phyloP scores from a whole-genome alignment of 2,797 vertebrate species.

The Aratinga solstitialis region DNA sequence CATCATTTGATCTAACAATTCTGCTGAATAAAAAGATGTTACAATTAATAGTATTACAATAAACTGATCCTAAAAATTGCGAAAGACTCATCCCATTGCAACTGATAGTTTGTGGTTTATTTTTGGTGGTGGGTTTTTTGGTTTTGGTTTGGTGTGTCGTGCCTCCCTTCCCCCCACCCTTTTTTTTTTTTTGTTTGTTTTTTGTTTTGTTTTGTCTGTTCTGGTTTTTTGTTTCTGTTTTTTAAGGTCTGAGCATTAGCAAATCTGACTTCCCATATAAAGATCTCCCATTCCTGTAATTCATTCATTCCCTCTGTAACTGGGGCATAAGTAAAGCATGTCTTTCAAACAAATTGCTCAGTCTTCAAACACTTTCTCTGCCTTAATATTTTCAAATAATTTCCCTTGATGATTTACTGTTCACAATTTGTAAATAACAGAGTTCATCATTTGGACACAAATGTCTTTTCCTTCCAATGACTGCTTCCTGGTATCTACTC shows the following conservation, averaged over 20 bases:
- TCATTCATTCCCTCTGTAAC: background rate
- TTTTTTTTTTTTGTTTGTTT: too few relatives aligned
- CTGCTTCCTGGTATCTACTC: background rate
- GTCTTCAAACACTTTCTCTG: background rate
- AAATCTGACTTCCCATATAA: background rate
- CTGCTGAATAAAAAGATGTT: background rate
- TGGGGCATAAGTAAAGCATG: background rate
- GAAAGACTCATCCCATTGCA: background rate
- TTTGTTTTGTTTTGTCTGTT: background rate
- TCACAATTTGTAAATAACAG: background rate
- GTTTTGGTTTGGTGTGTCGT: background rate
- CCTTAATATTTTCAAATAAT: background rate
- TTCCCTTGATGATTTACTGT: background rate
- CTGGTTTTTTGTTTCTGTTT: background rate
- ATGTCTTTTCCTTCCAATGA: background rate
- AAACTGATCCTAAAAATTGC: background rate
- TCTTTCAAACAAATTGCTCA: background rate
- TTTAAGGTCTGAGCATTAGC: background rate
- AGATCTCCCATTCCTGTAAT: background rate
- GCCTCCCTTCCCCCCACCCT: too few relatives aligned
- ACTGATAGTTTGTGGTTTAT: background rate
- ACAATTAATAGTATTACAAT: background rate
- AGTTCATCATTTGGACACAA: background rate
- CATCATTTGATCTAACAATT: background rate
- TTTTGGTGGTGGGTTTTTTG: background rate